Evolutionary conservation across 2,113 vertebrate genomes (phyloP).

Genomic region (Lontra canadensis): DNA sequence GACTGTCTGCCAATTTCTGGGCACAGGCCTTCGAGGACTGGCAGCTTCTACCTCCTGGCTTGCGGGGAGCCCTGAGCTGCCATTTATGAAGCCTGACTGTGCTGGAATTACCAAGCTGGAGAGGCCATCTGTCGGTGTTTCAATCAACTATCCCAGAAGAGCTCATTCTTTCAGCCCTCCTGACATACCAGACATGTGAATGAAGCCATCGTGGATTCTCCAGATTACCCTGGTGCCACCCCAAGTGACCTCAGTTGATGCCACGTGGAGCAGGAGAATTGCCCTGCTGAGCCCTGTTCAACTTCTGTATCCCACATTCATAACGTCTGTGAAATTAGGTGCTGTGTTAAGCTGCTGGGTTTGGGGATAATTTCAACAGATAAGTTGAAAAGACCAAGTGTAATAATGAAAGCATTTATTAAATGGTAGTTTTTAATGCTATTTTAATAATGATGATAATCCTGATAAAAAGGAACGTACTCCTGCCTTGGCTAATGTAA

Average conservation of each 20-base stretch:
- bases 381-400: constrained; percentile 34
- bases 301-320: not conserved
- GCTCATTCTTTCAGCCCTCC: not conserved
- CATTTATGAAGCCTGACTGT: not conserved
- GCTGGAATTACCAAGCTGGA: not conserved
- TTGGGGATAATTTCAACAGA: constrained; percentile 38
- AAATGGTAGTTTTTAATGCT: constrained; percentile 16
- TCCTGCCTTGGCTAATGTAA: not conserved
- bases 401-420: constrained; percentile 30
- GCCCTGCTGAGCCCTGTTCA: not conserved
- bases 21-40: not conserved
- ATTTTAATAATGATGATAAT: constrained; percentile 13
- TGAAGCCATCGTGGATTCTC: not conserved
- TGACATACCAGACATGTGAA: not conserved
- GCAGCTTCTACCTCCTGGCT: not conserved
- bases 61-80: not conserved
- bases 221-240: not conserved
- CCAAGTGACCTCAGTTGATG: not conserved
- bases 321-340: not conserved
- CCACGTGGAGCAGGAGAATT: not conserved
- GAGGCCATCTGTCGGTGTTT: not conserved
- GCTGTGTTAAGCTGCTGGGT: not conserved
- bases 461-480: not conserved
- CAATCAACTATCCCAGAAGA: not conserved
- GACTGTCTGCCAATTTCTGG: not conserved